phyloP scores from a whole-genome alignment of 2,888 invertebrate species.

The Lathronympha strigana region DNA sequence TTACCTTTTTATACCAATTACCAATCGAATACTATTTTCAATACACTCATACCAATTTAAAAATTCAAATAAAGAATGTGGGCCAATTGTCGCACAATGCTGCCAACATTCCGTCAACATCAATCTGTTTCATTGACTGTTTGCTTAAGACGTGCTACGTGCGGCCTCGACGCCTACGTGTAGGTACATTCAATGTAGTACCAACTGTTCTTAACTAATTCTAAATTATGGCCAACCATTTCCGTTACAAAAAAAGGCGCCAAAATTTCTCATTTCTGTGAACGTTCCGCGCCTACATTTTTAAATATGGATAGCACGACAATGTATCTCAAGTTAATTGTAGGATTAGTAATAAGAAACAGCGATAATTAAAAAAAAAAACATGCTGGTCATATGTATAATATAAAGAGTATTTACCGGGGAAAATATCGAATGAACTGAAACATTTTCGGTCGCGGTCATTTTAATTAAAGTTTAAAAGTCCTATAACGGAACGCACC shows the following conservation, averaged over 20 bases:
- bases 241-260: background rate
- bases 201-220: slow-evolving; percentile 9
- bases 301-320: too few relatives aligned
- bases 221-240: background rate
- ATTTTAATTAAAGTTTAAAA: slow-evolving; percentile 37
- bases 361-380: too few relatives aligned
- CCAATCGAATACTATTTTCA: slow-evolving; percentile 24
- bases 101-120: slow-evolving; percentile 50
- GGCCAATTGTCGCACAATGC: slow-evolving; percentile 41
- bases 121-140: slow-evolving; percentile 74
- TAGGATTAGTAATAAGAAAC: too few relatives aligned
- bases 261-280: too few relatives aligned
- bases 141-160: slow-evolving; percentile 59
- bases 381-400: background rate
- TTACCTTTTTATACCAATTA: too few relatives aligned
- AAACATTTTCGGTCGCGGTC: background rate
- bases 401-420: background rate
- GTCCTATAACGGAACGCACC: slow-evolving; percentile 43
- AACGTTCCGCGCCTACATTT: too few relatives aligned
- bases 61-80: slow-evolving; percentile 40
- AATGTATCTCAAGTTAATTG: too few relatives aligned
- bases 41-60: slow-evolving; percentile 37
- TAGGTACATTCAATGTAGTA: slow-evolving; percentile 63
- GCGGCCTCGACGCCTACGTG: slow-evolving; percentile 68
- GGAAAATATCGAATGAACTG: slow-evolving; percentile 3